phyloP scores from a whole-genome alignment of 2,888 invertebrate species.

The Lumbricus terrestris region DNA sequence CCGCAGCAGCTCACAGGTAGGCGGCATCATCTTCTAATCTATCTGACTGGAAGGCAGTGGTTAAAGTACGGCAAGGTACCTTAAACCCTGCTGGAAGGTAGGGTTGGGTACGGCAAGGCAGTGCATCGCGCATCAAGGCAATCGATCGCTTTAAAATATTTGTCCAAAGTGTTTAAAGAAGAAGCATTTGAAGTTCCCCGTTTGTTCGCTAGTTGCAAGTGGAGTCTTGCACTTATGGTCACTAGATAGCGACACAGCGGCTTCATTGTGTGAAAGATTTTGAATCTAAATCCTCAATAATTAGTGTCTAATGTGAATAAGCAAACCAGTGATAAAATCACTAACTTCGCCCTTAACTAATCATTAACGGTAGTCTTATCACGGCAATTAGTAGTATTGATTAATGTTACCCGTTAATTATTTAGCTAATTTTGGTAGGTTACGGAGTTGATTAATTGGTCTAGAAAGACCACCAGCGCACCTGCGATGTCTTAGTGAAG shows the following conservation, averaged over 20 bases:
- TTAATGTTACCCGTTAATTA: too few species aligned
- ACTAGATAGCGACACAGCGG: not conserved
- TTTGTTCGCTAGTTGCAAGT: not conserved
- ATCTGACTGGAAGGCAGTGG: not conserved
- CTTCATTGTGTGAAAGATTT: not conserved
- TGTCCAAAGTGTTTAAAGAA: not conserved
- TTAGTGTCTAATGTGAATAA: not conserved
- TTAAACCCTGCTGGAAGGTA: too few species aligned
- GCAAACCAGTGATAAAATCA: not conserved
- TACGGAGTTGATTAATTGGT: too few species aligned
- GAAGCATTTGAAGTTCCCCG: not conserved
- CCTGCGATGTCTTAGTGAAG: not conserved
- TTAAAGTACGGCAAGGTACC: not conserved
- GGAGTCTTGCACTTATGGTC: too few species aligned
- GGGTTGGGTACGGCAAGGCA: too few species aligned
- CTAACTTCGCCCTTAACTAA: not conserved
- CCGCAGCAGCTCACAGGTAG: constrained; percentile 11
- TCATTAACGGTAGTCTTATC: too few species aligned
- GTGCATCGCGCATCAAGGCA: too few species aligned
- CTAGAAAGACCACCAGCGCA: not conserved
- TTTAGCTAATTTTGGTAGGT: too few species aligned
- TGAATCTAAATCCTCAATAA: not conserved
- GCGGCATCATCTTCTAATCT: not conserved
- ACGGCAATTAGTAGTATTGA: too few species aligned
- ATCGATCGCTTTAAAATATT: not conserved